phyloP scores from a whole-genome alignment of 2,888 invertebrate genomes.

The Incurvaria masculella region DNA sequence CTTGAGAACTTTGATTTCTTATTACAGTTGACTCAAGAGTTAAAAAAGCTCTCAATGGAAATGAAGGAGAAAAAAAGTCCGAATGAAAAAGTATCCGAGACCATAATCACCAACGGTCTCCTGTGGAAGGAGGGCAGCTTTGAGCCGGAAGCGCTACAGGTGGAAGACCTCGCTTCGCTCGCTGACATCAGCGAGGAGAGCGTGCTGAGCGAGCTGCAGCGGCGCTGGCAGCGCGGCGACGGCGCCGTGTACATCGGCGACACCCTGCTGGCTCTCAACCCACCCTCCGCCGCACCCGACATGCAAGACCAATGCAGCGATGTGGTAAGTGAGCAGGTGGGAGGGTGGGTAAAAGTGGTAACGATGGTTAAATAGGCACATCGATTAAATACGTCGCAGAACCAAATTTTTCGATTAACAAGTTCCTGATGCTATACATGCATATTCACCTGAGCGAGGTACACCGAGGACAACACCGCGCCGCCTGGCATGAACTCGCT shows the following conservation, averaged over 20 bases:
- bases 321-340: too few relatives aligned
- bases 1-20: slow-evolving; percentile 9
- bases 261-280: slow-evolving; percentile 73
- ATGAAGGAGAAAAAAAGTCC: slow-evolving; percentile 34
- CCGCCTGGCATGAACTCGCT: too few relatives aligned
- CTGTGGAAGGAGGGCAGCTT: slow-evolving; percentile 49
- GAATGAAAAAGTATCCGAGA: slow-evolving; percentile 36
- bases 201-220: slow-evolving; percentile 65
- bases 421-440: too few relatives aligned
- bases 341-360: too few relatives aligned
- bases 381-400: too few relatives aligned
- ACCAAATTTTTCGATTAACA: too few relatives aligned
- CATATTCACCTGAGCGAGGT: too few relatives aligned
- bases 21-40: slow-evolving; percentile 65
- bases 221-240: slow-evolving; percentile 63
- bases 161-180: slow-evolving; percentile 80
- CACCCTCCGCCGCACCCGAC: slow-evolving; percentile 70
- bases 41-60: slow-evolving; percentile 58
- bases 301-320: slow-evolving; percentile 70
- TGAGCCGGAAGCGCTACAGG: slow-evolving; percentile 69
- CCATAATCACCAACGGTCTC: slow-evolving; percentile 46
- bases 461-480: too few relatives aligned
- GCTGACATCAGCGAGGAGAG: slow-evolving; percentile 70
- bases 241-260: slow-evolving; percentile 81
- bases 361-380: too few relatives aligned